A percentile compares a stretch with the other conserved stretches of the same genome.
Evolutionary conservation across 1,140 invertebrate genomes (phyloP).

Genomic region (Coenobita brevimanus): DNA sequence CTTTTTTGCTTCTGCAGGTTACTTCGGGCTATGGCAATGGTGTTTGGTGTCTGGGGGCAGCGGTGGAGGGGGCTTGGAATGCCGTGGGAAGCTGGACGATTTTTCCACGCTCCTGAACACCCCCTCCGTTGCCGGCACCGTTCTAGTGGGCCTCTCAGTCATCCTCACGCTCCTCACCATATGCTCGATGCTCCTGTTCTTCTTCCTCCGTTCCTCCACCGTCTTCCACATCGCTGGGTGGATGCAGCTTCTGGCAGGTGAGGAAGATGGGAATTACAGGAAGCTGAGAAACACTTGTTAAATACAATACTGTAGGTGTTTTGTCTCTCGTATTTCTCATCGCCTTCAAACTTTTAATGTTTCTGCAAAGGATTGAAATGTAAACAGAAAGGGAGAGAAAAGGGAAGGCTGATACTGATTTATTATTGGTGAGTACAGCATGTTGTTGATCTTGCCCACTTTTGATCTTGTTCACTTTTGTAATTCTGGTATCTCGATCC

Average conservation of each 20-base stretch:
- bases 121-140: slow-evolving; percentile 85
- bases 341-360: too few relatives aligned
- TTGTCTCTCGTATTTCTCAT: too few relatives aligned
- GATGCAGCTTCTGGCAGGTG: slow-evolving; percentile 95
- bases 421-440: too few relatives aligned
- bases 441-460: too few relatives aligned
- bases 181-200: slow-evolving; percentile 91
- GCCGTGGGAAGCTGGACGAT: slow-evolving; percentile 88
- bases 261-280: too few relatives aligned
- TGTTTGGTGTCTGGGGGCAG: slow-evolving; percentile 41
- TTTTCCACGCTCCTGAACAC: slow-evolving; percentile 87
- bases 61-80: slow-evolving; percentile 75
- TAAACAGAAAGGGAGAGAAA: too few relatives aligned
- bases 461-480: too few relatives aligned
- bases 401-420: too few relatives aligned
- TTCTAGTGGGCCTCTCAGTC: slow-evolving; percentile 90
- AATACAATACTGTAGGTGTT: too few relatives aligned
- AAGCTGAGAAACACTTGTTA: too few relatives aligned
- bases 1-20: slow-evolving; percentile 28
- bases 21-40: slow-evolving; percentile 69
- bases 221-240: slow-evolving; percentile 95
- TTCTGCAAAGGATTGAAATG: too few relatives aligned
- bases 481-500: too few relatives aligned
- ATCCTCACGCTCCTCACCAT: slow-evolving; percentile 89
- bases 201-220: slow-evolving; percentile 94